Conservation (phyloP, 2,797 vertebrate species). For the Eidolon dupreanum region DNA sequence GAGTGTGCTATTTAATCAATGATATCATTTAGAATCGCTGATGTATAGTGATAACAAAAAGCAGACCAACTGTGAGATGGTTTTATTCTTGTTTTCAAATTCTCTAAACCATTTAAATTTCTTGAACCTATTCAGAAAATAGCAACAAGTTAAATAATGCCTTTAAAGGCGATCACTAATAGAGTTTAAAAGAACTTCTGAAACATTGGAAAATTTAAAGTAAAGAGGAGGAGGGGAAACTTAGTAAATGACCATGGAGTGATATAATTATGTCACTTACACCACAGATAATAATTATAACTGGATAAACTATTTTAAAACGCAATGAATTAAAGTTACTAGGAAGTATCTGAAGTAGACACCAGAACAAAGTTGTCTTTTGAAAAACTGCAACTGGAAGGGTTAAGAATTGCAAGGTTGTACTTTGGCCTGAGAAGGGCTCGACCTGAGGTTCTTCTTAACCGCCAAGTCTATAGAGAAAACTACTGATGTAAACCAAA, state of each 20-base stretch:
- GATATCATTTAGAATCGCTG: not conserved
- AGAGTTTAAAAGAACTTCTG: not conserved
- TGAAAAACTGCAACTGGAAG: not conserved
- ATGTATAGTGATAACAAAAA: not conserved
- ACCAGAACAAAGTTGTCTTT: not conserved
- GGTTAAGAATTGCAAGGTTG: not conserved
- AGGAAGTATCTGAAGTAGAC: slow-evolving; percentile 6
- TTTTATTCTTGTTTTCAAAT: not conserved
- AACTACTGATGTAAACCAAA: not conserved
- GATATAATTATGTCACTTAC: not conserved
- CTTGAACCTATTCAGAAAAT: not conserved
- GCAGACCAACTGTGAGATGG: not conserved
- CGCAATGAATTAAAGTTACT: not conserved
- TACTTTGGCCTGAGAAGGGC: not conserved
- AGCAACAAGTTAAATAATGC: not conserved
- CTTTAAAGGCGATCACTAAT: not conserved
- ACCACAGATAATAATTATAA: not conserved
- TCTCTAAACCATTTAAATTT: not conserved
- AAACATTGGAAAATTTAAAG: not conserved
- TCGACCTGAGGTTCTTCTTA: not conserved
- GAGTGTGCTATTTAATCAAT: not conserved
- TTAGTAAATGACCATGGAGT: not conserved
- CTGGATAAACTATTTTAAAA: not conserved
- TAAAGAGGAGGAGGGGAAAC: not conserved
- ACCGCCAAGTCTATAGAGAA: not conserved